A percentile compares a stretch with the other conserved stretches of the same genome.
Evolutionary conservation across 2,113 vertebrate species (phyloP).

Genomic region (Pituophis catenifer): DNA sequence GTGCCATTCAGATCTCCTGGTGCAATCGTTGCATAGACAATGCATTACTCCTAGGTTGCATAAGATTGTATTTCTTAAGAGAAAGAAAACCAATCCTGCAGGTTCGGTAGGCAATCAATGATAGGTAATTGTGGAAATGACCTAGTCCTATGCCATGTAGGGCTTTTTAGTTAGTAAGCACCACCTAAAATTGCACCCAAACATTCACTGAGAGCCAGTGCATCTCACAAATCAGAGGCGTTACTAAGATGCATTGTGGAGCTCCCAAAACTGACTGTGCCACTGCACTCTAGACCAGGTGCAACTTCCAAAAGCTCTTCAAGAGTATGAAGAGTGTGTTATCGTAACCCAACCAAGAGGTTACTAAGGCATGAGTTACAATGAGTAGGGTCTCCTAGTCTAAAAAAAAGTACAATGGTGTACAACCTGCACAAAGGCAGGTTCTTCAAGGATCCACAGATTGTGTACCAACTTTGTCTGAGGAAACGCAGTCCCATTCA

Average conservation of each 20-base stretch:
- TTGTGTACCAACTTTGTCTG: not conserved
- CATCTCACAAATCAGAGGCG: not conserved
- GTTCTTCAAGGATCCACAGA: not conserved
- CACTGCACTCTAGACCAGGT: not conserved
- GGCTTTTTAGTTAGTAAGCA: not conserved
- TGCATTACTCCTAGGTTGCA: not conserved
- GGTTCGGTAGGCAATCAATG: not conserved
- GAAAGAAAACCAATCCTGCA: not conserved
- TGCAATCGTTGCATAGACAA: not conserved
- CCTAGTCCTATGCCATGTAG: not conserved
- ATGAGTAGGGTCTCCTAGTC: not conserved
- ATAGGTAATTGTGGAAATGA: not conserved
- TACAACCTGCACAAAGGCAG: not conserved
- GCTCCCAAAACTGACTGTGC: not conserved
- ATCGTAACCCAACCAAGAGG: not conserved
- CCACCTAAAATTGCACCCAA: not conserved
- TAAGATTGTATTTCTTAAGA: not conserved
- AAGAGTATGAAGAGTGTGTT: not conserved
- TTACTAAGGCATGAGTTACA: not conserved
- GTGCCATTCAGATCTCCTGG: not conserved
- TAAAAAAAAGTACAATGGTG: not conserved
- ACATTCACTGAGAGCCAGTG: not conserved
- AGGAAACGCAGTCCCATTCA: not conserved
- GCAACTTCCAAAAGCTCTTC: not conserved
- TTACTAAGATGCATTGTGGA: not conserved